Evolutionary conservation across 2,113 vertebrate species (phyloP), one percentile per base, ranked within the genome.

Genomic region (Hippotragus niger): DNA sequence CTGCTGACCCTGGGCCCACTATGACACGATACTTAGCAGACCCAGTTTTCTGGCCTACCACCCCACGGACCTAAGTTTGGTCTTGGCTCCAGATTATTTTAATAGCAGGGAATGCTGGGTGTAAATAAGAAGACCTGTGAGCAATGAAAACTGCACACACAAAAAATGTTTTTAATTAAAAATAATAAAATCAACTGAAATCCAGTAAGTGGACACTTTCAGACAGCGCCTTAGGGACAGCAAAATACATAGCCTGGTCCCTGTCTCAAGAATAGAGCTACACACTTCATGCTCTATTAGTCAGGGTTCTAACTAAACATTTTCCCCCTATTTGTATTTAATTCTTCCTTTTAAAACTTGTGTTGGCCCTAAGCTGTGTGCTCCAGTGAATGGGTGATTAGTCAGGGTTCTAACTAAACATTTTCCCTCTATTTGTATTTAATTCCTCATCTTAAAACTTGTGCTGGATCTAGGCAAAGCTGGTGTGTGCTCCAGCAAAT

Each of bases 321-420:
- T 78, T 78, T 47, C 16, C 1, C 29, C 25, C 5, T 3, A 14
- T 82, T 88, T 76, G 40, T 91, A 52, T 58, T 95, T 92, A 64
- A 23, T 95, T 96, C 60, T 92, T 87, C 85, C 45, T 64, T 60
- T 62, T 85, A 82, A 97, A 94, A 76, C 31, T 67, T 95, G 10
- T 62, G 43, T 29, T 78, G 45, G 90, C 87, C 78, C 97, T 92
- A 88, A 97, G 88, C 90, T 88, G 23, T 91, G 31, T 91, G 55
- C 91, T 88, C 57, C 78, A 55, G 55, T 60, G 71, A 84, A 94
- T 31, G 82, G 90, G 85, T 95, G 25, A 64, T n/a, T 64, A 64
- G 78, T 47, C 40, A 47, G 13, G 47, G 40, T 80, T 96, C 82
- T 95, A 91, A 93, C 31, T 80, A 74, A 64, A 29, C 31, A 55